A percentile compares a stretch with the other conserved stretches of the same genome.
Evolutionary conservation across 2,797 vertebrate genomes (phyloP).

Genomic region (Pyrocephalus nanus): DNA sequence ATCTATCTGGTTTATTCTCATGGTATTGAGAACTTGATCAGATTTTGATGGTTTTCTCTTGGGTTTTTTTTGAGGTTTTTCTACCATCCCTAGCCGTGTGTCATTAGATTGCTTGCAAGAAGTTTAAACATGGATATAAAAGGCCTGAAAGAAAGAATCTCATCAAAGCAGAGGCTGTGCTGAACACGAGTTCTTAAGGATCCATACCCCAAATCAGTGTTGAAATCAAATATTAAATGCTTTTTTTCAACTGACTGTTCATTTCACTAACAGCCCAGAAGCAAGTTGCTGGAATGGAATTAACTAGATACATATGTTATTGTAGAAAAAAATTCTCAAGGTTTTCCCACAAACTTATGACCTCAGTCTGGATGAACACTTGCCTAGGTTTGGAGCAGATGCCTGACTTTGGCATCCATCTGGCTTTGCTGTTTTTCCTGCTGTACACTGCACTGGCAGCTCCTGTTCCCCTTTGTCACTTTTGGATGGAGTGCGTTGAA

Average conservation of each 20-base stretch:
- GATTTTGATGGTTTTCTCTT: not conserved
- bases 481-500: not conserved
- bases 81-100: not conserved
- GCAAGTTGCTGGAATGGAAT: not conserved
- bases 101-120: not conserved
- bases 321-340: not conserved
- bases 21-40: not conserved
- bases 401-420: not conserved
- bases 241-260: not conserved
- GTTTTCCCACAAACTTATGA: not conserved
- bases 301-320: not conserved
- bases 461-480: not conserved
- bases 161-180: not conserved
- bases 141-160: not conserved
- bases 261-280: not conserved
- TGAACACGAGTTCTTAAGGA: not conserved
- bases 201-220: not conserved
- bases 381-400: not conserved
- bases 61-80: not conserved
- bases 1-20: not conserved
- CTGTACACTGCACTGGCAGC: not conserved
- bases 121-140: not conserved
- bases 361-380: not conserved
- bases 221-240: not conserved
- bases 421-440: not conserved